Evolutionary conservation across 37 sponge, comb jelly and placozoan species (phyloP).

Genomic region (Beroe forskalii): DNA sequence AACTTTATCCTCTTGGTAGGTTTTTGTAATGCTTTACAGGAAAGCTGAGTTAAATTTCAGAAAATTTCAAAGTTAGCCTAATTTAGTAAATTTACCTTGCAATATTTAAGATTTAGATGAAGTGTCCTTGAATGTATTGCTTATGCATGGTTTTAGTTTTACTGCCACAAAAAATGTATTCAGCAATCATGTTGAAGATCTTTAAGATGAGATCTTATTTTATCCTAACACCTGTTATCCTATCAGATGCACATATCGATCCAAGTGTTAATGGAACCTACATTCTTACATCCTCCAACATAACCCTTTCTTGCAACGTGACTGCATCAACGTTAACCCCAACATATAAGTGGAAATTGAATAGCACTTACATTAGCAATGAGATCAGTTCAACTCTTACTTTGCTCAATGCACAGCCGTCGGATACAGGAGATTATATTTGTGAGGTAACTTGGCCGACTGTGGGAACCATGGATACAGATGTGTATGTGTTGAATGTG

Average conservation of each 20-base stretch:
- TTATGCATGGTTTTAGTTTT: too few relatives aligned
- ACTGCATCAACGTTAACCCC: neutral
- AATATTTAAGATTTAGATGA: too few relatives aligned
- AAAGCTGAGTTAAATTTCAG: too few relatives aligned
- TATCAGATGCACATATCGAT: neutral
- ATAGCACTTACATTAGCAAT: neutral
- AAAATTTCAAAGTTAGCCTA: too few relatives aligned
- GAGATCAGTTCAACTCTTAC: neutral
- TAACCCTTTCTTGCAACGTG: neutral
- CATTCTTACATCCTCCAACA: neutral
- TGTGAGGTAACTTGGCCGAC: conserved; percentile 3
- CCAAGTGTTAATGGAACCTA: neutral
- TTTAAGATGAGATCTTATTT: too few relatives aligned
- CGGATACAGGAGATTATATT: neutral
- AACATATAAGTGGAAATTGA: neutral
- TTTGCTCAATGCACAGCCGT: neutral
- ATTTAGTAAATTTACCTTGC: too few relatives aligned
- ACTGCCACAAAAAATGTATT: too few relatives aligned
- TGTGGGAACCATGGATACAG: neutral
- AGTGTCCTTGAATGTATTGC: too few relatives aligned
- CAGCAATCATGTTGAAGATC: too few relatives aligned
- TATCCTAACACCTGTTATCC: too few relatives aligned
- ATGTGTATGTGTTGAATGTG: neutral
- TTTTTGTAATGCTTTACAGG: too few relatives aligned
- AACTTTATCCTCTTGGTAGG: neutral